These are phyloP conservation scores for Synaphobranchus kaupii DNA, from an alignment of 2,797 vertebrate genomes.

Conservation along the genomic window DNA sequence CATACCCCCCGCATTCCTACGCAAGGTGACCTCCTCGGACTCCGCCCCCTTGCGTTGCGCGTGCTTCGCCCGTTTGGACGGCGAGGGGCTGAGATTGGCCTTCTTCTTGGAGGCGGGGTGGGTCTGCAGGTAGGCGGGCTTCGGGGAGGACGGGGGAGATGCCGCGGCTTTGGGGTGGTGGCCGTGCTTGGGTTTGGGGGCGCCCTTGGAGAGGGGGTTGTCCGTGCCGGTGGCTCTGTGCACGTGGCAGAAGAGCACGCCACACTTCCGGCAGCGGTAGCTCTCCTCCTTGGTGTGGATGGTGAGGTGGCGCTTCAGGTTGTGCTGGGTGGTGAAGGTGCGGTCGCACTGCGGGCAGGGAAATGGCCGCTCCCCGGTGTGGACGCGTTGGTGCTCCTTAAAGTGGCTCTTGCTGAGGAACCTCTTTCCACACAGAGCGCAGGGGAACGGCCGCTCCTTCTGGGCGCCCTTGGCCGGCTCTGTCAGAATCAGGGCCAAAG, in stretches of 20 bases:
- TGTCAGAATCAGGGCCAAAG: neutral
- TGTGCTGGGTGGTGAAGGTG: slow-evolving; percentile 55
- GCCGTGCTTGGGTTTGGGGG: neutral
- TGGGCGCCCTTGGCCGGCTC: slow-evolving; percentile 12
- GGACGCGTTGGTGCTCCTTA: slow-evolving; percentile 33
- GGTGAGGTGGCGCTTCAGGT: slow-evolving; percentile 68
- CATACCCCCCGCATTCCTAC: neutral
- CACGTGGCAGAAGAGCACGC: slow-evolving; percentile 63
- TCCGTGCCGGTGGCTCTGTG: slow-evolving; percentile 45
- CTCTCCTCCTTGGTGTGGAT: slow-evolving; percentile 66
- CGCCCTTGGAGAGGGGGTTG: neutral
- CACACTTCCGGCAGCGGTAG: slow-evolving; percentile 63
- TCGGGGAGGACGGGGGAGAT: neutral
- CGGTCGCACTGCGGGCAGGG: slow-evolving; percentile 66
- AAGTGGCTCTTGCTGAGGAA: slow-evolving; percentile 45
- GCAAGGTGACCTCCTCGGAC: neutral
- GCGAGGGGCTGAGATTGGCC: neutral
- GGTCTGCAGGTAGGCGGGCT: neutral
- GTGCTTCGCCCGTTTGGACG: neutral
- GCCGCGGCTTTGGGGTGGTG: neutral
- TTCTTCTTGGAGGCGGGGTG: neutral
- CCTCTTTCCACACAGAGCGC: slow-evolving; percentile 38
- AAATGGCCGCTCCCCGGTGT: slow-evolving; percentile 43
- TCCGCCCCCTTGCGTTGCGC: neutral
- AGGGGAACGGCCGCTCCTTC: slow-evolving; percentile 19